These are phyloP conservation scores for Cerceris rybyensis DNA, from an alignment of 2,888 invertebrate species.

Conservation along the genomic window DNA sequence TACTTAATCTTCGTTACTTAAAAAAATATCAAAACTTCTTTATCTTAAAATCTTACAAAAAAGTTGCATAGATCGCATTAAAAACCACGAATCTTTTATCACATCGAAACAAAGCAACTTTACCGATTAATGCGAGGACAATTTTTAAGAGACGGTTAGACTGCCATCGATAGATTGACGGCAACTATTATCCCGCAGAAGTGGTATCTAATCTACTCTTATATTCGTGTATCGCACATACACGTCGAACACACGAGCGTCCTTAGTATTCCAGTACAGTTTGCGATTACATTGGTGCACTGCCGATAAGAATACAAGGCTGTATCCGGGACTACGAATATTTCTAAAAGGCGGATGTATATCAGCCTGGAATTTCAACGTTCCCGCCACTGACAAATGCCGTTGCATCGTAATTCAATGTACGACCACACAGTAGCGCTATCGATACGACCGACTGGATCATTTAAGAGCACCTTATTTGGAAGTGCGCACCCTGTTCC, in stretches of 20 bases:
- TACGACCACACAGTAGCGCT: constrained; percentile 49
- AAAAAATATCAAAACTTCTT: not conserved
- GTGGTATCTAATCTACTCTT: constrained; percentile 10
- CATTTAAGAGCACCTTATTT: constrained; percentile 85
- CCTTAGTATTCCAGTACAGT: constrained; percentile 7
- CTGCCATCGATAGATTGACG: constrained; percentile 43
- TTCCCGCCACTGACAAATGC: constrained; percentile 56
- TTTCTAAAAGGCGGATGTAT: constrained; percentile 4
- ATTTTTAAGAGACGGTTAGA: constrained; percentile 29
- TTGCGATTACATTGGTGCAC: constrained; percentile 4
- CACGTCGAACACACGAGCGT: not conserved
- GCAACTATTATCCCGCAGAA: constrained; percentile 5
- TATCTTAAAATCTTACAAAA: not conserved
- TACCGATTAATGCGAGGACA: constrained; percentile 12
- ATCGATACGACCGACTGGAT: constrained; percentile 71
- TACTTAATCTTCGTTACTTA: too few relatives aligned
- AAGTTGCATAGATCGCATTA: too few relatives aligned
- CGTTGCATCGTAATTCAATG: constrained; percentile 36
- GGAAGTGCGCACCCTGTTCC: constrained; percentile 84
- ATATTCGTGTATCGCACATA: not conserved
- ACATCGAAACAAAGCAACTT: too few relatives aligned
- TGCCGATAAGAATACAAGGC: constrained; percentile 31
- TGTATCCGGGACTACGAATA: constrained; percentile 12
- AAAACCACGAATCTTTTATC: too few relatives aligned
- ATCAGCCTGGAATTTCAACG: constrained; percentile 30